Evolutionary conservation across 2,888 invertebrate genomes (phyloP), one percentile per base, ranked within the genome.

Genomic region (Drosophila histrio): DNA sequence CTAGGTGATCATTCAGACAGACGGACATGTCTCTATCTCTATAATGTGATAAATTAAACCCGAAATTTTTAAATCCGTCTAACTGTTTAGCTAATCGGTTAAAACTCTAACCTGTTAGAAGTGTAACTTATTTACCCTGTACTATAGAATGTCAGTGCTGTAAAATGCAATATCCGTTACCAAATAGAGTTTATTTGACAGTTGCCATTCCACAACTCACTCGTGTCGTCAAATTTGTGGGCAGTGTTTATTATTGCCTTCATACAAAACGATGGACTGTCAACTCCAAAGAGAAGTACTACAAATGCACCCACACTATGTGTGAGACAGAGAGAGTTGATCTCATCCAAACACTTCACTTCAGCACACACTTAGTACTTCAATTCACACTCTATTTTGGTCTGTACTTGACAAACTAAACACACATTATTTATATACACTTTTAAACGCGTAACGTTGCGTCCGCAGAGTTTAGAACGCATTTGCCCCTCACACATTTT

Each of bases 401-500:
- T 49, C 32, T 32, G 43, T 30, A 61, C 65, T 78, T 43, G 49
- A 74, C 70, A 79, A 75, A 66, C 59, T 79, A 75, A 77, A 70
- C 80, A 72, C 72, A 76, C 75, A 77, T 80, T n/a, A n/a, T 84
- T 84, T 87, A 88, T 84, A 87, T 84, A 88, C 87, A 87, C 88
- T 84, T 88, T 84, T 84, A 72, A 80, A 81, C 72, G 86, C 65
- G 88, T 77, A 86, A 76, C 86, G 79, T 87, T 85, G 83, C 88
- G 65, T 80, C 64, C 64, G 70, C 77, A 54, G 63, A 38, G 65
- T 76, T 70, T 61, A 72, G 77, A 65, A 72, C 74, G 67, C 86
- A 57, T 68, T 81, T 71, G 76, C 77, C 66, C 67, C 86, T 68
- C 61, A 44, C 6, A 46, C 88, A 77, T 88, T 86, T 88, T 88